phyloP scores from a whole-genome alignment of 2,888 invertebrate species.

The Lithophane semibrunnea region DNA sequence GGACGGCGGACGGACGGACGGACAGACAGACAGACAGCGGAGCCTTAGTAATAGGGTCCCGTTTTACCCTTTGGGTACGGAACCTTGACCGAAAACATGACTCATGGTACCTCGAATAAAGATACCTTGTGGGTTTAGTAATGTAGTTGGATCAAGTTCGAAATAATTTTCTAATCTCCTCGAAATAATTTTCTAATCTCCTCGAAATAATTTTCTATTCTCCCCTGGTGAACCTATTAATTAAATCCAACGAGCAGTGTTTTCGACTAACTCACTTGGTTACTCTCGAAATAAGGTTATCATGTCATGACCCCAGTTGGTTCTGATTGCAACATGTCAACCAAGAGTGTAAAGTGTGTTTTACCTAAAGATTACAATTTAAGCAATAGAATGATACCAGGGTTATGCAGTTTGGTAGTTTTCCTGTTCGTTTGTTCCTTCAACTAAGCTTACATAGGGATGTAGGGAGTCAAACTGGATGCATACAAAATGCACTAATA shows the following conservation, averaged over 20 bases:
- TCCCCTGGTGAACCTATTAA: not conserved
- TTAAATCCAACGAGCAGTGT: constrained; percentile 7
- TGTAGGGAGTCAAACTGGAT: not conserved
- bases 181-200: too few species aligned
- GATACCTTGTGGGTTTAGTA: not conserved
- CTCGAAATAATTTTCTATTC: not conserved
- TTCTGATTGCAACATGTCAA: constrained; percentile 3
- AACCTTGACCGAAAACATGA: not conserved
- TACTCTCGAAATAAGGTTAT: constrained; percentile 24
- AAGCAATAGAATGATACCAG: not conserved
- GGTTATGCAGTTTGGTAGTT: not conserved
- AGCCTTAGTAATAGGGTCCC: too few species aligned
- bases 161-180: not conserved
- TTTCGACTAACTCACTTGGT: not conserved
- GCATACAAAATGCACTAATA: not conserved
- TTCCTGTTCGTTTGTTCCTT: not conserved
- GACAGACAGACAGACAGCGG: too few species aligned
- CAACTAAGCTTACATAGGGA: not conserved
- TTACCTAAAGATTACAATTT: not conserved
- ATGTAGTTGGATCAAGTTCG: not conserved
- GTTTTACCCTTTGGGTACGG: too few species aligned
- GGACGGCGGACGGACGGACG: too few species aligned
- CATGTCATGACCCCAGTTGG: not conserved
- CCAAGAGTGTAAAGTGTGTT: not conserved
- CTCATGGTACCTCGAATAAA: not conserved